Conservation (phyloP, 2,113 vertebrate species). For the Lophotis ruficrista region DNA sequence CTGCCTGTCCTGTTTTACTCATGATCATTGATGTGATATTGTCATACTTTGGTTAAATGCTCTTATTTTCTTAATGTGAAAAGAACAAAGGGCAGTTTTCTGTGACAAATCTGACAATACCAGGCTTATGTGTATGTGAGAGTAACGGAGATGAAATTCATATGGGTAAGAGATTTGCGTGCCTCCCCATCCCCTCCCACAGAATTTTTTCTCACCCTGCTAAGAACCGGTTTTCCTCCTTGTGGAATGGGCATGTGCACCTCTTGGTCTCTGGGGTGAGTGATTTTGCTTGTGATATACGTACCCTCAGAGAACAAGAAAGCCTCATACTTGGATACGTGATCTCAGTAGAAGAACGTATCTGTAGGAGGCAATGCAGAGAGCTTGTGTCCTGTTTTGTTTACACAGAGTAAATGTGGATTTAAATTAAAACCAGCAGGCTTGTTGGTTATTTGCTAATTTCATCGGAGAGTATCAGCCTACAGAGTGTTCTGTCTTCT, state of each 20-base stretch:
- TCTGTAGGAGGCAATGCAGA: not conserved
- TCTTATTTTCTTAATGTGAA: not conserved
- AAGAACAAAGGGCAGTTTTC: not conserved
- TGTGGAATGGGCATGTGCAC: not conserved
- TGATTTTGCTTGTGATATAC: not conserved
- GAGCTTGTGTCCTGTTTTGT: not conserved
- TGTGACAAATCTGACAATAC: not conserved
- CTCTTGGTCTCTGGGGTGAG: not conserved
- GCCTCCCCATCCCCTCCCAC: not conserved
- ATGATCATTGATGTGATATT: not conserved
- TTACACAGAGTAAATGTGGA: not conserved
- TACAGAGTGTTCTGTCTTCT: not conserved
- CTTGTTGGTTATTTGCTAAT: not conserved
- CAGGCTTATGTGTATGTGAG: not conserved
- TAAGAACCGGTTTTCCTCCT: not conserved
- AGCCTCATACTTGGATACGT: accelerated
- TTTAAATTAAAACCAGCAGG: not conserved
- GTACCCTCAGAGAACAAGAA: not conserved
- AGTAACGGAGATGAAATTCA: not conserved
- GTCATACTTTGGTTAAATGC: not conserved
- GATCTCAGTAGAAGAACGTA: not conserved
- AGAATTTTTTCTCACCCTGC: not conserved
- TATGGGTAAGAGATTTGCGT: not conserved
- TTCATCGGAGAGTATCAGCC: not conserved
- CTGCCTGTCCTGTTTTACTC: not conserved